These are phyloP conservation scores for Onychomys torridus DNA, from an alignment of 2,797 vertebrate species.

Conservation along the genomic window DNA sequence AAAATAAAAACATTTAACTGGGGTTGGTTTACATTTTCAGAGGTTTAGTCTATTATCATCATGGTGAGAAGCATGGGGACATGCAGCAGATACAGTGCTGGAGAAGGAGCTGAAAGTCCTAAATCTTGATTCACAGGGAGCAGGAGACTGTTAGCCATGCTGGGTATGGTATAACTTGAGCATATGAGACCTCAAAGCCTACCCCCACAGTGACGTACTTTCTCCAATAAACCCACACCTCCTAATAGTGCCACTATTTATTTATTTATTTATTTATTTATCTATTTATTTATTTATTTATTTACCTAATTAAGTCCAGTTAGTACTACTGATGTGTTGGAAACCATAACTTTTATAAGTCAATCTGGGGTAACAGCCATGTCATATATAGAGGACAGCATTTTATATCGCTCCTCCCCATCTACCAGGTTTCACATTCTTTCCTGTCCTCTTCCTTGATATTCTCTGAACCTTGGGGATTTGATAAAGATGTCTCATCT, in stretches of 20 bases:
- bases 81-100: neutral
- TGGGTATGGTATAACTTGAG: neutral
- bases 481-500: neutral
- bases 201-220: neutral
- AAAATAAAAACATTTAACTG: neutral
- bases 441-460: neutral
- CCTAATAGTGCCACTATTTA: neutral
- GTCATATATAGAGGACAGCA: neutral
- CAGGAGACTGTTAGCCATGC: accelerated
- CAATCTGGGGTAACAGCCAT: too few species aligned
- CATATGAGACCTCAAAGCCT: neutral
- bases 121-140: neutral
- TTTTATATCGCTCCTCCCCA: neutral
- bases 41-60: neutral
- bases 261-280: neutral
- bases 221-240: neutral
- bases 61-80: neutral
- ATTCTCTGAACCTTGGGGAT: neutral
- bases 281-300: neutral
- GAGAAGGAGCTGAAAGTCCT: neutral
- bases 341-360: too few species aligned
- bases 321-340: neutral
- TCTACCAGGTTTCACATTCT: neutral
- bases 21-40: neutral
- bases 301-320: neutral